These are phyloP conservation scores for Melopsittacus undulatus DNA, from an alignment of 2,797 vertebrate genomes.

Conservation along the genomic window DNA sequence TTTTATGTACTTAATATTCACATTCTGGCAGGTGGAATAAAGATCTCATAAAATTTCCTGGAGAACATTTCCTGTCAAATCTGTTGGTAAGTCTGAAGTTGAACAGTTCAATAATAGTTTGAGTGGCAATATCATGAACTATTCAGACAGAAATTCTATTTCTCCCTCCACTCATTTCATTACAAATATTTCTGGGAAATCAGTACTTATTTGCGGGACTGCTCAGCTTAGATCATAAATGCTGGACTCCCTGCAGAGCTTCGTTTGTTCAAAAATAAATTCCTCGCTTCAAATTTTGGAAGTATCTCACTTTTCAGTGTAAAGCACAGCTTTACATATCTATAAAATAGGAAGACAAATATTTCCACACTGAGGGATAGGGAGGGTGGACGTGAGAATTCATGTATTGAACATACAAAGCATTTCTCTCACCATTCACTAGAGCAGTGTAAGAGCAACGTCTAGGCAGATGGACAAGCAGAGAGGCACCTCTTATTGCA, in stretches of 20 bases:
- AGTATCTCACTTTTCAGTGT: not conserved
- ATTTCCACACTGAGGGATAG: not conserved
- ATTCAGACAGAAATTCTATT: not conserved
- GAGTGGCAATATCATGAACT: not conserved
- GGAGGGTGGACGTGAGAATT: not conserved
- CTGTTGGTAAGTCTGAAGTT: not conserved
- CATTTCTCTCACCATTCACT: not conserved
- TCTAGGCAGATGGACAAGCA: not conserved
- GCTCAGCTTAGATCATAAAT: not conserved
- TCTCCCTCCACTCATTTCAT: not conserved
- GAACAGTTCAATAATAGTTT: slow-evolving; percentile 7
- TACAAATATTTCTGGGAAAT: slow-evolving; percentile 26
- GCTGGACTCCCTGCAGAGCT: not conserved
- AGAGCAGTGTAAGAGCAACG: not conserved
- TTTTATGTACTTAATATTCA: not conserved
- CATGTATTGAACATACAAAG: not conserved
- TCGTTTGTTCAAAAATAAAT: not conserved
- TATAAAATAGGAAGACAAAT: not conserved
- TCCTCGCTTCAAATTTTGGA: not conserved
- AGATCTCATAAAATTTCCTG: not conserved
- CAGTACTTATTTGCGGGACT: not conserved
- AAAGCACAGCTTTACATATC: not conserved
- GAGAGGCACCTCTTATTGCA: not conserved
- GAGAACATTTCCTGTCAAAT: not conserved
- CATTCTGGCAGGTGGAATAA: not conserved